These are phyloP conservation scores for Pseudoatta argentina DNA, from an alignment of 1,140 invertebrate species.

Conservation along the genomic window DNA sequence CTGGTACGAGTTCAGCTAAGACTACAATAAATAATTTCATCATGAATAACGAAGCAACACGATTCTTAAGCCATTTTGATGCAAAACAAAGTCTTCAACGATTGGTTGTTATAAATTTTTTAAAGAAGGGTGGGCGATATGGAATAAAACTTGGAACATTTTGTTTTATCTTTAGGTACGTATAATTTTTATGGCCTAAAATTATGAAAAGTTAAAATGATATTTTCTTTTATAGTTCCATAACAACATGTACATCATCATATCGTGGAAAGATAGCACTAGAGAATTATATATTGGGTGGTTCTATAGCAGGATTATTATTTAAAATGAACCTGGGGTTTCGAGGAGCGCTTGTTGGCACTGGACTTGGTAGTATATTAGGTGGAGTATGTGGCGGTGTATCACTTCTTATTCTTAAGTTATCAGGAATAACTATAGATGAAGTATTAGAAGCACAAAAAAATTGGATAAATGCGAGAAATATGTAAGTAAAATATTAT, in stretches of 20 bases:
- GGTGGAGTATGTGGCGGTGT: conserved; percentile 86
- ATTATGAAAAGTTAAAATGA: conserved; percentile 4
- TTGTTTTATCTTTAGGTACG: conserved; percentile 89
- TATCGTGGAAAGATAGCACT: conserved; percentile 89
- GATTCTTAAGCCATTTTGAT: conserved; percentile 89
- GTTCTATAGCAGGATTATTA: conserved; percentile 88
- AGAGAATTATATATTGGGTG: conserved; percentile 89
- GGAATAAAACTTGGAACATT: conserved; percentile 89
- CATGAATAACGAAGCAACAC: conserved; percentile 90
- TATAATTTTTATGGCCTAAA: not conserved
- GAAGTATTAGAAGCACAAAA: conserved; percentile 78
- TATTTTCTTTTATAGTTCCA: conserved; percentile 84
- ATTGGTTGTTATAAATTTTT: conserved; percentile 88
- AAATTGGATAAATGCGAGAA: not conserved
- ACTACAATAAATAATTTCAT: conserved; percentile 90
- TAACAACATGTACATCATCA: conserved; percentile 88
- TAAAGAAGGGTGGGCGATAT: conserved; percentile 89
- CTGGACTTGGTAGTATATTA: conserved; percentile 85
- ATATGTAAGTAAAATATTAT: conserved; percentile 63
- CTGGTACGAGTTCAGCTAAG: conserved; percentile 88
- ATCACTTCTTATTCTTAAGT: conserved; percentile 84
- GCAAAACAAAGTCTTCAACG: conserved; percentile 91
- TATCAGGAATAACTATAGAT: conserved; percentile 86
- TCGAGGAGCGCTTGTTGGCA: conserved; percentile 89
- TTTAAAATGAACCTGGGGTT: conserved; percentile 89